Percentiles rank a stretch among this genome's conserved stretches.
Conservation (phyloP, 2,113 vertebrate species). For the Leucopsar rothschildi region DNA sequence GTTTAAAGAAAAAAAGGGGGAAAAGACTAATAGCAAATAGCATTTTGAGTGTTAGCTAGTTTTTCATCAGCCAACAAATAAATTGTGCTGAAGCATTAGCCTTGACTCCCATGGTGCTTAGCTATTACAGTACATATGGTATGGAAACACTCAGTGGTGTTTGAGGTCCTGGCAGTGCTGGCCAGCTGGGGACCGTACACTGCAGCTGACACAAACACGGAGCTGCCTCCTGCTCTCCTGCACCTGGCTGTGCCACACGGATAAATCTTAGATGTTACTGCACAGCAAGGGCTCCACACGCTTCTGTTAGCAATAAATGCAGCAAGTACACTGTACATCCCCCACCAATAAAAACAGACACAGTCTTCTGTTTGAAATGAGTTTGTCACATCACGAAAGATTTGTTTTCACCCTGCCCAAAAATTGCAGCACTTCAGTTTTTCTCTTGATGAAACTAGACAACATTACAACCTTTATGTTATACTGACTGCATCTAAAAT, state of each 20-base stretch:
- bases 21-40: background rate
- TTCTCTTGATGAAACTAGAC: background rate
- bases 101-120: background rate
- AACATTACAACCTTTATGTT: background rate
- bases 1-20: background rate
- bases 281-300: background rate
- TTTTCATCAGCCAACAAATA: slow-evolving; percentile 16
- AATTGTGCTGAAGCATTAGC: background rate
- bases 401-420: slow-evolving; percentile 9
- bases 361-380: background rate
- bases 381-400: background rate
- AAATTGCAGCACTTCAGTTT: background rate
- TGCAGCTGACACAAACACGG: background rate
- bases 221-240: background rate
- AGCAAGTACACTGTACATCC: background rate
- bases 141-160: background rate
- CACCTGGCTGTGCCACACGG: background rate
- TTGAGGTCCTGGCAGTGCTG: background rate
- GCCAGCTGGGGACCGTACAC: background rate
- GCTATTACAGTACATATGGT: background rate
- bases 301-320: background rate
- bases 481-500: background rate
- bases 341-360: background rate
- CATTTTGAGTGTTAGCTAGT: background rate
- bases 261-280: background rate